These are phyloP conservation scores for Drosophila seclusa DNA, from an alignment of 2,888 invertebrate species.

Conservation along the genomic window DNA sequence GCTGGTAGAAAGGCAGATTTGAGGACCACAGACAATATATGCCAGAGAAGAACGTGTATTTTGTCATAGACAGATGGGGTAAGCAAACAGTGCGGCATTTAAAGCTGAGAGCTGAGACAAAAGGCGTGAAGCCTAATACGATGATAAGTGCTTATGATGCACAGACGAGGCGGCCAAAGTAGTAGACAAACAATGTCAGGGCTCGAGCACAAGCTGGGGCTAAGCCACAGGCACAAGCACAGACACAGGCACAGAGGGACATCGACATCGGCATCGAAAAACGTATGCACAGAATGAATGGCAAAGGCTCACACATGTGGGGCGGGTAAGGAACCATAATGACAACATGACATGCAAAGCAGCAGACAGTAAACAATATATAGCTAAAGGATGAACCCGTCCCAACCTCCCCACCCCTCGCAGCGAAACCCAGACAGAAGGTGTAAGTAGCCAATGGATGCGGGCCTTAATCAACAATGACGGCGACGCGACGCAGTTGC, in stretches of 20 bases:
- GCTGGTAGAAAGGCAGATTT: constrained; percentile 1
- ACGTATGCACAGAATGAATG: constrained; percentile 5
- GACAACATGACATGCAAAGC: constrained; percentile 79
- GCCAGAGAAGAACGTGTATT: constrained; percentile 30
- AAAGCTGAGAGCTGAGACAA: constrained; percentile 54
- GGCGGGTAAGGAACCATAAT: constrained; percentile 54
- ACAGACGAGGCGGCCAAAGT: constrained; percentile 49
- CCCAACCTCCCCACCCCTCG: neutral
- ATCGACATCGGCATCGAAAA: constrained; percentile 2
- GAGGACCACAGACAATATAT: constrained; percentile 29
- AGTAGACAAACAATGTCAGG: constrained; percentile 70
- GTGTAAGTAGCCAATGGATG: constrained; percentile 70
- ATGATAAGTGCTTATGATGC: constrained; percentile 72
- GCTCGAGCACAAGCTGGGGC: constrained; percentile 10
- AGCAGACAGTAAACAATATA: constrained; percentile 69
- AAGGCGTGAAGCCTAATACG: constrained; percentile 72
- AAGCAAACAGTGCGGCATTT: constrained; percentile 40
- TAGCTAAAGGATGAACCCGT: constrained; percentile 45
- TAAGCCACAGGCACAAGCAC: neutral
- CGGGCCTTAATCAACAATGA: constrained; percentile 70
- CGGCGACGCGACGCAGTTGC: constrained; percentile 9
- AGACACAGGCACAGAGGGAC: neutral
- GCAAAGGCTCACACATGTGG: neutral
- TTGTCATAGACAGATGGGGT: constrained; percentile 33
- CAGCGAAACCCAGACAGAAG: constrained; percentile 15